Percentiles rank a stretch among this genome's conserved stretches.
phyloP scores from a whole-genome alignment of 2,888 invertebrate species.

The Acleris literana region DNA sequence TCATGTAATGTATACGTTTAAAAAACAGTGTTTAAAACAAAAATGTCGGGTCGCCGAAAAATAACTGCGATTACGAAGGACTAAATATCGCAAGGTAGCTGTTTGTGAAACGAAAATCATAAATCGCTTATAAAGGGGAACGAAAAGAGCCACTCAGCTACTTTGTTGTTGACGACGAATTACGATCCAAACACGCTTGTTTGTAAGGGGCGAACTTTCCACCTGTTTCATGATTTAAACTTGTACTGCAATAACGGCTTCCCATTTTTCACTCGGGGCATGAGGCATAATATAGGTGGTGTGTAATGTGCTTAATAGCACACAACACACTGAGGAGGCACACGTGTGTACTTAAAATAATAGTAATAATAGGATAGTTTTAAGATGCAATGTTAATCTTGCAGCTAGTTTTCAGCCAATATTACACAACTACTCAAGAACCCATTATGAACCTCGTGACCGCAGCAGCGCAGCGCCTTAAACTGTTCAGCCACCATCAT shows the following conservation, averaged over 20 bases:
- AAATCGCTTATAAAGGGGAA: conserved; percentile 49
- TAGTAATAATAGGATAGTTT: no score
- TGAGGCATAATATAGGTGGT: no score
- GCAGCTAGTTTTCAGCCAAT: no score
- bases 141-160: conserved; percentile 44
- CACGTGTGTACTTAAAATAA: no score
- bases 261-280: conserved; percentile 24
- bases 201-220: conserved; percentile 45
- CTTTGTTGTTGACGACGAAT: conserved; percentile 46
- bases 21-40: neutral
- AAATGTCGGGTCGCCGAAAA: neutral
- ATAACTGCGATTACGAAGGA: conserved; percentile 29
- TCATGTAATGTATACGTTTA: no score
- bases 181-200: conserved; percentile 31
- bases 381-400: no score
- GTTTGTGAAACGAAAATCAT: conserved; percentile 50
- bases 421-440: no score
- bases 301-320: no score
- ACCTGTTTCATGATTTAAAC: conserved; percentile 52
- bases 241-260: conserved; percentile 19
- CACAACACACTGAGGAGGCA: no score
- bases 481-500: no score
- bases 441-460: no score
- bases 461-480: no score
- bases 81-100: conserved; percentile 45